Evolutionary conservation across 2,113 vertebrate species (phyloP), one percentile per base, ranked within the genome.

Genomic region (Periophthalmus modestus): DNA sequence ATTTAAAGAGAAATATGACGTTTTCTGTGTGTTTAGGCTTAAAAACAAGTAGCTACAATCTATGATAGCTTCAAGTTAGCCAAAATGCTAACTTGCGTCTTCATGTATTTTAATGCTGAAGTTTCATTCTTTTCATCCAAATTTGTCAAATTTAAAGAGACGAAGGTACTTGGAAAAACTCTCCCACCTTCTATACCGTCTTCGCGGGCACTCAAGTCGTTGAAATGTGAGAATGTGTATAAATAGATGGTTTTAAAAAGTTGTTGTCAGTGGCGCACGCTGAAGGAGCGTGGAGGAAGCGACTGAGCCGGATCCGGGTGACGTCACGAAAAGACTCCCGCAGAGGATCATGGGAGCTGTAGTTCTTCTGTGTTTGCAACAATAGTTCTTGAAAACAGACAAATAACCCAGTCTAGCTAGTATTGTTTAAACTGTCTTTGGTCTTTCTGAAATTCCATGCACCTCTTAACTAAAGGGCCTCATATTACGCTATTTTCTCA

Each of bases 271-370:
- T 65, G 61, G 33, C 36, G 18, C 73, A 50, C 19, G 2, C 52
- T 63, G 50, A 62, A 72, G 50, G 50, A 67, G 47, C 15, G 28
- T 21, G 34, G 4, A 43, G 59, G 59, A 62, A 33, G 28, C 15
- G 19, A 65, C 1, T 0, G 19, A 15, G 75, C 81, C 83, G 88
- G 86, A 72, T 87, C 79, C 81, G 80, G 75, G 14, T 85, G 84
- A 87, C 84, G 87, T 89, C 83, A 77, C 1, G 7, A 9, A 13
- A n/a, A 7, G 4, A 33, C 12, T 6, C 67, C 2, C 3, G 66
- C 16, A 11, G 4, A 12, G 81, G 18, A 58, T 72, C 71, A 1
- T 88, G 87, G 87, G 82, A 79, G 0, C 24, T 71, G 83, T 61
- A 75, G 88, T 90, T 59, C 18, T n/a, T 55, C 12, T 16, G 2